phyloP scores from a whole-genome alignment of 2,888 invertebrate species.

The Brenthis ino region DNA sequence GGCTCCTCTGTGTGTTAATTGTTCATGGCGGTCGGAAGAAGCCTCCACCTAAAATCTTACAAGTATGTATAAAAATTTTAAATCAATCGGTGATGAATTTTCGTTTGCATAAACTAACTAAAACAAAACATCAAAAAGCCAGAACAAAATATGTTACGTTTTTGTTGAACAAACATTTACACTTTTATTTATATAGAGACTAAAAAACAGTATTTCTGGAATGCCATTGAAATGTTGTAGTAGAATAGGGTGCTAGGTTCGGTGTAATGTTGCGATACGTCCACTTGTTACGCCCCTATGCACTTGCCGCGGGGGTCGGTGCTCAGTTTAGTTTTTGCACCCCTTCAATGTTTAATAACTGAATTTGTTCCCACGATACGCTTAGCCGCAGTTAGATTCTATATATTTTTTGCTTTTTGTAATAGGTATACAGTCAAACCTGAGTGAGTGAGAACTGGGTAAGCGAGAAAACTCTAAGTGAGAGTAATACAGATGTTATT shows the following conservation, averaged over 20 bases:
- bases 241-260: constrained; percentile 36
- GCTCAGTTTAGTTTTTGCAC: constrained; percentile 75
- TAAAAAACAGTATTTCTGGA: constrained; percentile 10
- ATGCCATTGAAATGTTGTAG: constrained; percentile 39
- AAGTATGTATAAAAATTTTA: no score
- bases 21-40: no score
- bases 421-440: not conserved
- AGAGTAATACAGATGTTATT: no score
- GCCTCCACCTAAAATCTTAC: no score
- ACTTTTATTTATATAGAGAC: not conserved
- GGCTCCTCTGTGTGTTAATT: no score
- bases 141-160: no score
- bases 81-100: no score
- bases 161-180: no score
- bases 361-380: constrained; percentile 67
- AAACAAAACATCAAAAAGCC: no score
- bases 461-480: no score
- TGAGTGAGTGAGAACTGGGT: no score
- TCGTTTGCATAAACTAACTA: no score
- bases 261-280: constrained; percentile 49
- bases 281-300: constrained; percentile 81
- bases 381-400: constrained; percentile 23
- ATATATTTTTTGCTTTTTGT: constrained; percentile 10
- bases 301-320: constrained; percentile 73
- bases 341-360: constrained; percentile 58